Evolutionary conservation across 2,888 invertebrate genomes (phyloP).

Genomic region (Cepaea hortensis): DNA sequence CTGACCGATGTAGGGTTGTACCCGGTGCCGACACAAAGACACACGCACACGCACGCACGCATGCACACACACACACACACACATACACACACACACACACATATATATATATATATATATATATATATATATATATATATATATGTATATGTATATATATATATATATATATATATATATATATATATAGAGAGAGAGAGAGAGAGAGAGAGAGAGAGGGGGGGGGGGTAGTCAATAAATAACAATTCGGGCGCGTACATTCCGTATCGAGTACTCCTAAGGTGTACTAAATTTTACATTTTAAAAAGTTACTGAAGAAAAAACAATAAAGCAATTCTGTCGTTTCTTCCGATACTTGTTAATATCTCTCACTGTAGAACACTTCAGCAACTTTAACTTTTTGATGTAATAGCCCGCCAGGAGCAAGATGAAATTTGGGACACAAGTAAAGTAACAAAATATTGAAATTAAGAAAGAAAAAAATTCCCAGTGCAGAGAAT

Average conservation of each 20-base stretch:
- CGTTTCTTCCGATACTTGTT: neutral
- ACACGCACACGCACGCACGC: neutral
- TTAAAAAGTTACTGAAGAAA: no score
- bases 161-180: neutral
- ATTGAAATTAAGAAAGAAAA: neutral
- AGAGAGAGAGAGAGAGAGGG: no score
- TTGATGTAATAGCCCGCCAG: constrained; percentile 11
- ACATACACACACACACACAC: neutral
- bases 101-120: constrained; percentile 7
- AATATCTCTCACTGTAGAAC: neutral
- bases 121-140: neutral
- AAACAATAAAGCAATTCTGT: neutral
- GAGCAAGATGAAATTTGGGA: constrained; percentile 12
- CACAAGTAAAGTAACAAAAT: neutral
- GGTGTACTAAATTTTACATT: no score
- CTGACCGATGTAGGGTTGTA: no score
- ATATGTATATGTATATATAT: neutral
- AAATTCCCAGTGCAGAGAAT: neutral
- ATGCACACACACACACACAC: neutral
- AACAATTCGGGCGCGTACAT: no score
- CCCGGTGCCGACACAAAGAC: neutral
- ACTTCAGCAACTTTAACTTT: constrained; percentile 15
- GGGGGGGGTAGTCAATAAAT: no score
- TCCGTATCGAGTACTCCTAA: no score
- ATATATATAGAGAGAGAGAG: no score